Evolutionary conservation across 2,113 vertebrate genomes (phyloP), one percentile per base, ranked within the genome.

Genomic region (Echinops telfairi): DNA sequence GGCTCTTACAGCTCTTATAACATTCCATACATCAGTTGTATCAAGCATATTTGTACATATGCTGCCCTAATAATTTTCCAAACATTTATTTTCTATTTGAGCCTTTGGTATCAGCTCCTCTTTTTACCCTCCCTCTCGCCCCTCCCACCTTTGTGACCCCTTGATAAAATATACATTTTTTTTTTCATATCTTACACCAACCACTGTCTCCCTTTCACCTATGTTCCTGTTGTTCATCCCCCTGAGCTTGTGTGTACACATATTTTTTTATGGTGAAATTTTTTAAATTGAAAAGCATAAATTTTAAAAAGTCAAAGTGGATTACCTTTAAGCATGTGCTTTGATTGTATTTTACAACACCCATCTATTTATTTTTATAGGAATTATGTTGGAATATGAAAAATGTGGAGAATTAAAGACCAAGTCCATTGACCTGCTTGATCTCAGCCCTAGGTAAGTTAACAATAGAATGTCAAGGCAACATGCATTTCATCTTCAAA

Each of bases 321-420:
- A 31, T 68, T 86, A 29, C 43, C 29, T 76, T 83, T 83, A 75
- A 47, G 17, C 25, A 16, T 25, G 9, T 25, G 2, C 7, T 29
- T 19, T 57, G 23, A 66, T 83, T 20, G 17, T 53, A 43, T 25
- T 62, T 58, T 79, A 11, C 53, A 36, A 29, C 23, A 29, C 33
- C 19, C 64, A 78, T 33, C 43, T 93, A 6, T 94, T 90, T 96
- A 2, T 97, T 33, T 94, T 82, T 33, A 14, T 95, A 99, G 99
- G 99, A 90, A 99, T 99, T 96, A 98, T 99, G 96, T 95, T 99
- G 96, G 99, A 99, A 89, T 99, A 99, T 90, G 98, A 99, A 60
- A 98, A 98, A 97, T 96, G 77, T 73, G 99, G 98, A 47, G 96
- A 98, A 81, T 29, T 98, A 81, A 99, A 98, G 96, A 99, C 98